Base-by-base conservation (phyloP, 2,113 vertebrate species). In the Argyrosomus japonicus region DNA sequence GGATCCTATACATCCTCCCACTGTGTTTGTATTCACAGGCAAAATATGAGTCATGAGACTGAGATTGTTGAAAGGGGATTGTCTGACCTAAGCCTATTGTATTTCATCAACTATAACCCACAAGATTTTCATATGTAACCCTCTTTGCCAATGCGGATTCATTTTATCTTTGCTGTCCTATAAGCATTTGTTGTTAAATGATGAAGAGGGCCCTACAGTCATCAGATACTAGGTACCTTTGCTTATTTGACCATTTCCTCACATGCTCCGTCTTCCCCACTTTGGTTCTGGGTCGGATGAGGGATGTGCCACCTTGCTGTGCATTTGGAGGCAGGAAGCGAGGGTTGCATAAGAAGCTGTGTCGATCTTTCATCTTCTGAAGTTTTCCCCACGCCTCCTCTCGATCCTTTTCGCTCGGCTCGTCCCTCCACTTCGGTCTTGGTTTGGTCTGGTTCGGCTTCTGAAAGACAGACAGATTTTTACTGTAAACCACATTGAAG, bases 341-440 rank as follows among this genome's bases (percentile, higher is more conserved):
- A 6, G 97, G 97, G 60, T 98, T 98, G 82, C 90, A 96, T 12
- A 99, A 94, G 88, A 96, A 97, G 69, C 77, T 92, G 14, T 95
- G 94, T 10, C 76, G 90, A 27, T 88, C 90, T 81, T 95, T 93
- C 32, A 96, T 82, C 36, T 72, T 95, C 70, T 89, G 79, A 1
- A 97, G 88, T 32, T 90, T 89, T 4, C 69, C 76, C 13, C 8
- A 21, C 1, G 92, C 93, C 32, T 84, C 85, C 0, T 77, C 79
- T 36, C 73, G 88, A 64, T 95, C 94, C 7, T 86, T 81, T 61
- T 86, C 79, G 1, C 75, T 79, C 7, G 88, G 89, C 50, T 90
- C 91, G 1, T 78, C 84, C 87, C 88, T 94, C 92, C 92, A 89
- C 7, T 74, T 77, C 18, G n/a, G 75, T 43, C 92, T 96, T 50